Percentiles rank a stretch among this genome's conserved stretches.
Conservation (phyloP, 2,113 vertebrate species). For the Amazona guildingii region DNA sequence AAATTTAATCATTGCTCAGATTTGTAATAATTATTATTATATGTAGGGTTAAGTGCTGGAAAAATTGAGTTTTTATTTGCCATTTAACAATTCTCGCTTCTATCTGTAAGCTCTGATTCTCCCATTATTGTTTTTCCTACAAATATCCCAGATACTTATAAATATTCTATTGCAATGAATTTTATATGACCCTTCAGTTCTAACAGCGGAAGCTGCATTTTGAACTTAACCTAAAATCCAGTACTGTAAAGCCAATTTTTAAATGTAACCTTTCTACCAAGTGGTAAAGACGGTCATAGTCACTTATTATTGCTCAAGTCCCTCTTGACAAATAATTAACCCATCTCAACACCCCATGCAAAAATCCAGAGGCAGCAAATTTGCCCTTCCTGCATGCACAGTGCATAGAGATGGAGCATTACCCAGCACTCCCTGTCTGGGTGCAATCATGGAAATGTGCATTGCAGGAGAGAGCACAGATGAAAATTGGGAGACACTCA, state of each 20-base stretch:
- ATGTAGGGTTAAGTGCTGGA: constrained; percentile 43
- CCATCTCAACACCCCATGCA: constrained; percentile 43
- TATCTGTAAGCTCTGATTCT: constrained; percentile 53
- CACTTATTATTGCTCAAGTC: constrained; percentile 45
- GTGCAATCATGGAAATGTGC: not conserved
- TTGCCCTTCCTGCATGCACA: constrained; percentile 14
- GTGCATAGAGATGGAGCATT: not conserved
- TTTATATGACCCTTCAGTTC: constrained; percentile 70
- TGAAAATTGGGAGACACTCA: not conserved
- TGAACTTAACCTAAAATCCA: constrained; percentile 67
- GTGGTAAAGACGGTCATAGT: constrained; percentile 47
- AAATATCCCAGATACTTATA: constrained; percentile 69
- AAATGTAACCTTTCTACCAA: constrained; percentile 57
- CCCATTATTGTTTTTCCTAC: constrained; percentile 64
- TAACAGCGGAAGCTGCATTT: constrained; percentile 56
- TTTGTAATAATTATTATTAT: constrained; percentile 38
- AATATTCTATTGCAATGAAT: constrained; percentile 71
- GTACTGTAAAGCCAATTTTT: constrained; percentile 48
- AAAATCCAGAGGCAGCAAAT: constrained; percentile 58
- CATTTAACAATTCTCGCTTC: constrained; percentile 45
- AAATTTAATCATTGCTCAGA: not conserved
- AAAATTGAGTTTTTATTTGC: constrained; percentile 40
- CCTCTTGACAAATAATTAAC: constrained; percentile 54
- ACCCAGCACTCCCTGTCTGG: not conserved
- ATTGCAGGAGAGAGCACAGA: not conserved